phyloP scores from a whole-genome alignment of 2,888 invertebrate genomes.

The Philereme transversata region DNA sequence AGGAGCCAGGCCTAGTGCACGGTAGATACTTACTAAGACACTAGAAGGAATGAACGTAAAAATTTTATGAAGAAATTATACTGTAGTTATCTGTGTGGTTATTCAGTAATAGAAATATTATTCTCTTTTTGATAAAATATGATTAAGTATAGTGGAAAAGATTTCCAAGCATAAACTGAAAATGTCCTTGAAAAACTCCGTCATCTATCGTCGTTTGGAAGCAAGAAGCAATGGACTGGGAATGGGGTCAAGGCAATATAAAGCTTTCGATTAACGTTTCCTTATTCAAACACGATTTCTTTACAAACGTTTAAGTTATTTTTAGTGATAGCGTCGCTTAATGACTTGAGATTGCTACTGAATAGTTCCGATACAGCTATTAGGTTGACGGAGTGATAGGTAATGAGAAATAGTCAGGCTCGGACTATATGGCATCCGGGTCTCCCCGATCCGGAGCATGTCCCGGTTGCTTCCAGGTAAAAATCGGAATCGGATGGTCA shows the following conservation, averaged over 20 bases:
- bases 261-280: conserved; percentile 36
- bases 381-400: not conserved
- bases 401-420: too few relatives aligned
- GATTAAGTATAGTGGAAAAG: conserved; percentile 4
- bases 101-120: too few relatives aligned
- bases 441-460: too few relatives aligned
- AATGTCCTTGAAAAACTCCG: conserved; percentile 28
- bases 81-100: too few relatives aligned
- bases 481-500: too few relatives aligned
- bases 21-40: too few relatives aligned
- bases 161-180: conserved; percentile 13
- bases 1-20: too few relatives aligned
- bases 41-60: too few relatives aligned
- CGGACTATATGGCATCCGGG: too few relatives aligned
- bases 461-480: too few relatives aligned
- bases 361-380: not conserved
- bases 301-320: conserved; percentile 34
- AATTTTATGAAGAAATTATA: too few relatives aligned
- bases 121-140: too few relatives aligned
- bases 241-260: conserved; percentile 39
- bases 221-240: conserved; percentile 28
- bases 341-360: conserved; percentile 7
- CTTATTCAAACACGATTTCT: conserved; percentile 35
- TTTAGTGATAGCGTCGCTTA: conserved; percentile 26
- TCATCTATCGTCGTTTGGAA: conserved; percentile 14